These are phyloP conservation scores for Reticulitermes speratus DNA, from an alignment of 1,140 invertebrate species.

Conservation along the genomic window DNA sequence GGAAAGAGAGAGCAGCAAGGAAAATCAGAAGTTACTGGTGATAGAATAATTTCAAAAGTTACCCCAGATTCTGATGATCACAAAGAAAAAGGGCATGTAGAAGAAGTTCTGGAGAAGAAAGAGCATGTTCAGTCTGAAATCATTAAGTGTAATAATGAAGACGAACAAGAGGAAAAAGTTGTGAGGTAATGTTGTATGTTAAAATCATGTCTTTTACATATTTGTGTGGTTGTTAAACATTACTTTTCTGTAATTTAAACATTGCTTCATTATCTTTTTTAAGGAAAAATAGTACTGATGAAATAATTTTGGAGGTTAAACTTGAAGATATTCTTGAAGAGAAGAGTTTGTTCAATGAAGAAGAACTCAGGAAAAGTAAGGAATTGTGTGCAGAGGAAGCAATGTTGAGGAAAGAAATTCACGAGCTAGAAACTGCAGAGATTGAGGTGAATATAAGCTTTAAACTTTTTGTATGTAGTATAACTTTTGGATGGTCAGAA, in stretches of 20 bases:
- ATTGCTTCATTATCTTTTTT: not conserved
- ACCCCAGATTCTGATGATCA: not conserved
- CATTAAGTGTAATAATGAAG: not conserved
- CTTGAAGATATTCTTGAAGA: conserved; percentile 31
- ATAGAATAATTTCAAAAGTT: not conserved
- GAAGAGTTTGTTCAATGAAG: conserved; percentile 43
- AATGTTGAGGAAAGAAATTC: conserved; percentile 74
- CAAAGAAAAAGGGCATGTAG: not conserved
- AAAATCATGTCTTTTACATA: too few species aligned
- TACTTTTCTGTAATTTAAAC: too few species aligned
- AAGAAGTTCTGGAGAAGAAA: not conserved
- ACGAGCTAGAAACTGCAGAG: conserved; percentile 75
- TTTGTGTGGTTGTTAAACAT: too few species aligned
- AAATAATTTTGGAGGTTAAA: conserved; percentile 8
- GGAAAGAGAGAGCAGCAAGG: not conserved
- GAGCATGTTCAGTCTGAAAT: not conserved
- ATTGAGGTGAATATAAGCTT: conserved; percentile 58
- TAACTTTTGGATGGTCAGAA: not conserved
- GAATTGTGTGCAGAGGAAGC: conserved; percentile 78
- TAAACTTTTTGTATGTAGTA: not conserved
- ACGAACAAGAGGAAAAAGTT: not conserved
- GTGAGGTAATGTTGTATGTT: not conserved
- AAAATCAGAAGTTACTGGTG: not conserved
- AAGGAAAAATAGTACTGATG: not conserved
- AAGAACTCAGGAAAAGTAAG: conserved; percentile 52